Evolutionary conservation across 2,888 invertebrate genomes (phyloP), one percentile per base, ranked within the genome.

Genomic region (Chouioia cunea): DNA sequence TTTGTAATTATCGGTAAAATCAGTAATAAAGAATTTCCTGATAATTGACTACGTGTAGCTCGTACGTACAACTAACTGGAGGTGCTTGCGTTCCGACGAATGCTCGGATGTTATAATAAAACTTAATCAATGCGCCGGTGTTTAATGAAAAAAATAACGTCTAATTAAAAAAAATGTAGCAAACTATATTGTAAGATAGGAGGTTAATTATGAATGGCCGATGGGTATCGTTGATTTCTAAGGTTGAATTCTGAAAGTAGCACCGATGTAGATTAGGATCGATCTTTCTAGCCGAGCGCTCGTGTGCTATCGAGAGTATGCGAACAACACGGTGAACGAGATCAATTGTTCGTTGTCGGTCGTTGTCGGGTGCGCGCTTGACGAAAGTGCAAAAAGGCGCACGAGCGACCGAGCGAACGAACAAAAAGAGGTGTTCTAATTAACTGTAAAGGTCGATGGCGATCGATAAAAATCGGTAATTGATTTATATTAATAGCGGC

Each of bases 171-270:
- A 46, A 46, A 47, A 54, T 23, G 69, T 73, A 73, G 70, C 70
- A 62, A 16, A 22, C 48, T n/a, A 18, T n/a, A 58, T 47, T 50
- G 36, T 36, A 50, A 66, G 71, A 63, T 63, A 66, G 63, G 62
- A 48, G 66, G 52, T 66, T 66, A 71, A 71, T 66, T 66, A 71
- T 66, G 63, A 66, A 53, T 43, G 66, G 58, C 46, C 22, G 71
- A 67, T 71, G 62, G 63, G 27, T 71, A 71, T 71, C 71, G 50
- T n/a, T 16, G 58, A 52, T 56, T 68, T 58, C 71, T 63, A 71
- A 71, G 71, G 66, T 58, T 67, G 65, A 62, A 67, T 63, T 66
- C 71, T 59, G 63, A 67, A 71, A 71, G 66, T 71, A 63, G 52
- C 66, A 46, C 44, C 59, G 56, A 66, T 48, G 52, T 0, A 52